Conservation (phyloP, 2,113 vertebrate species). For the Nettapus auritus region DNA sequence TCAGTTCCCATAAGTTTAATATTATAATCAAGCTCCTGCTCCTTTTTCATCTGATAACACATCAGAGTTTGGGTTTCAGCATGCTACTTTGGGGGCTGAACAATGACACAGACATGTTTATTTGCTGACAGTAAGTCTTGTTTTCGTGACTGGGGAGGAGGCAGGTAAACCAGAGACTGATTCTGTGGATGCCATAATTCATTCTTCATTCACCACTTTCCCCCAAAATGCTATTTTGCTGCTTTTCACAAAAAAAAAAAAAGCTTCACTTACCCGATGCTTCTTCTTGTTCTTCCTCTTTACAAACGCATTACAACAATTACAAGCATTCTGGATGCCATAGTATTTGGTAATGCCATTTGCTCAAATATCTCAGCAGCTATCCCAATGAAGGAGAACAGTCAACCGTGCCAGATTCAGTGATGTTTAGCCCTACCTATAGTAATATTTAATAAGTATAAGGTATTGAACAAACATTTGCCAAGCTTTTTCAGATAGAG, state of each 20-base stretch:
- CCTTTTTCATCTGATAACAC: neutral
- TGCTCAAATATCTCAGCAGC: neutral
- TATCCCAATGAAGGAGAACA: neutral
- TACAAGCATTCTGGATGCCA: neutral
- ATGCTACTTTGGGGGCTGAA: neutral
- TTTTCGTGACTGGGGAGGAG: neutral
- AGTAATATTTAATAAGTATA: neutral
- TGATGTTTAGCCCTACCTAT: neutral
- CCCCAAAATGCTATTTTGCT: neutral
- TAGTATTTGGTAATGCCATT: neutral
- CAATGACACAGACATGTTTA: neutral
- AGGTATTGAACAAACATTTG: neutral
- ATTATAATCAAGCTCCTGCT: neutral
- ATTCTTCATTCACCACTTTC: neutral
- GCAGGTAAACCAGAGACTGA: neutral
- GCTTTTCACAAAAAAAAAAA: neutral
- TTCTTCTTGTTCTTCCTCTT: neutral
- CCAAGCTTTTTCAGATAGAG: neutral
- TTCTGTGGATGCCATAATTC: neutral
- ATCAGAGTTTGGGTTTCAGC: neutral
- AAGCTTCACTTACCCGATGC: neutral
- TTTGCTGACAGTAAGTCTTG: neutral
- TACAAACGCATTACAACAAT: neutral
- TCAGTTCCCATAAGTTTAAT: neutral
- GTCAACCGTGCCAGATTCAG: neutral